These are phyloP conservation scores for Choreutis nemorana DNA, from an alignment of 2,888 invertebrate genomes.

Conservation along the genomic window DNA sequence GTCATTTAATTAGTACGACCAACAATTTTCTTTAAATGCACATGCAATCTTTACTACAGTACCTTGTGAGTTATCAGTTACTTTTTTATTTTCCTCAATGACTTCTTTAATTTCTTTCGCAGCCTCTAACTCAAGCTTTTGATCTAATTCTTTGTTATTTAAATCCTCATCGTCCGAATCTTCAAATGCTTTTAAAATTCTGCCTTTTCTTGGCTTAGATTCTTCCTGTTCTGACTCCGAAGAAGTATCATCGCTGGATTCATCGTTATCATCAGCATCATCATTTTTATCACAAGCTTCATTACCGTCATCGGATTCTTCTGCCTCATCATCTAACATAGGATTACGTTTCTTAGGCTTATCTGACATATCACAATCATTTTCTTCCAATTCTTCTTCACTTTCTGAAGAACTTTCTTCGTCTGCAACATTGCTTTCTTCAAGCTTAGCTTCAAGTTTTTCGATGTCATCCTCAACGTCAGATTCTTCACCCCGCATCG, in stretches of 20 bases:
- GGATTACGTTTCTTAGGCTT: slow-evolving; percentile 45
- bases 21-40: too few relatives aligned
- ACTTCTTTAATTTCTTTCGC: slow-evolving; percentile 1
- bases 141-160: not conserved
- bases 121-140: slow-evolving; percentile 1
- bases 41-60: too few relatives aligned
- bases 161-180: slow-evolving; percentile 53
- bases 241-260: slow-evolving; percentile 38
- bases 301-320: slow-evolving; percentile 49
- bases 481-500: slow-evolving; percentile 30
- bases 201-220: slow-evolving; percentile 33
- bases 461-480: slow-evolving; percentile 48
- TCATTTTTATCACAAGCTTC: slow-evolving; percentile 22
- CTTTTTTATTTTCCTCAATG: slow-evolving; percentile 6
- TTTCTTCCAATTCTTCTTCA: slow-evolving; percentile 50
- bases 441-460: slow-evolving; percentile 41
- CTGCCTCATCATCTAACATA: slow-evolving; percentile 58
- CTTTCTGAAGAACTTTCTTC: slow-evolving; percentile 50
- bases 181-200: slow-evolving; percentile 57
- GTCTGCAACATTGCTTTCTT: slow-evolving; percentile 24
- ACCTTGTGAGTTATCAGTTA: slow-evolving; percentile 4
- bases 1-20: too few relatives aligned
- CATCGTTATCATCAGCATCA: slow-evolving; percentile 24
- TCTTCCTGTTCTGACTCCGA: slow-evolving; percentile 20
- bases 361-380: slow-evolving; percentile 35